Percentiles rank a stretch among this genome's conserved stretches.
Conservation (phyloP, 2,888 invertebrate genomes). For the Diadegma fenestrale region DNA sequence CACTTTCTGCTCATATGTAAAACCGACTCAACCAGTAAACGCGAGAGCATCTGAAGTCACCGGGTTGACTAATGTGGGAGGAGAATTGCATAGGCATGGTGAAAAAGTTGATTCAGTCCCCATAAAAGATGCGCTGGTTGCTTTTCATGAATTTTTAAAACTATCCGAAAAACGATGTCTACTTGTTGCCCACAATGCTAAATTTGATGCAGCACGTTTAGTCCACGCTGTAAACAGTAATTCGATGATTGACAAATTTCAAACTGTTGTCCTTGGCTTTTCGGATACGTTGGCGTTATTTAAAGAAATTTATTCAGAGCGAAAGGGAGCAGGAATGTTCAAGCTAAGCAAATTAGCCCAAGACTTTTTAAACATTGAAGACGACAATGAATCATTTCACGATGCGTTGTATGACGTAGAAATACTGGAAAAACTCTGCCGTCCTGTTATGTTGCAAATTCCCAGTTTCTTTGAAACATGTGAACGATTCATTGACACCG, state of each 20-base stretch:
- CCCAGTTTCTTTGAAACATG: neutral
- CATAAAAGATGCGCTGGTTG: conserved; percentile 13
- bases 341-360: conserved; percentile 31
- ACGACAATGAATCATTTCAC: conserved; percentile 13
- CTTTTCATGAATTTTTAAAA: conserved; percentile 38
- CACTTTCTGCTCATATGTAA: conserved; percentile 44
- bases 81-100: conserved; percentile 39
- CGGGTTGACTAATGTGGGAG: conserved; percentile 33
- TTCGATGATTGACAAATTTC: conserved; percentile 48
- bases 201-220: conserved; percentile 56
- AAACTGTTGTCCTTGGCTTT: conserved; percentile 51
- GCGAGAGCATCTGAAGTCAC: conserved; percentile 26
- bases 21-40: conserved; percentile 22
- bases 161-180: conserved; percentile 26
- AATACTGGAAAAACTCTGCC: conserved; percentile 8
- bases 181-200: conserved; percentile 59
- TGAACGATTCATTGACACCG: neutral
- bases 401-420: conserved; percentile 46
- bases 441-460: neutral
- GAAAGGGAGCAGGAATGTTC: conserved; percentile 46
- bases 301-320: conserved; percentile 18
- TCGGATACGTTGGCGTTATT: conserved; percentile 46
- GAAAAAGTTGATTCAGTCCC: conserved; percentile 35
- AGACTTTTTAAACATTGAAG: conserved; percentile 2
- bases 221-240: conserved; percentile 25